Evolutionary conservation across 1,140 invertebrate genomes (phyloP).

Genomic region (Eubasilissa regina): DNA sequence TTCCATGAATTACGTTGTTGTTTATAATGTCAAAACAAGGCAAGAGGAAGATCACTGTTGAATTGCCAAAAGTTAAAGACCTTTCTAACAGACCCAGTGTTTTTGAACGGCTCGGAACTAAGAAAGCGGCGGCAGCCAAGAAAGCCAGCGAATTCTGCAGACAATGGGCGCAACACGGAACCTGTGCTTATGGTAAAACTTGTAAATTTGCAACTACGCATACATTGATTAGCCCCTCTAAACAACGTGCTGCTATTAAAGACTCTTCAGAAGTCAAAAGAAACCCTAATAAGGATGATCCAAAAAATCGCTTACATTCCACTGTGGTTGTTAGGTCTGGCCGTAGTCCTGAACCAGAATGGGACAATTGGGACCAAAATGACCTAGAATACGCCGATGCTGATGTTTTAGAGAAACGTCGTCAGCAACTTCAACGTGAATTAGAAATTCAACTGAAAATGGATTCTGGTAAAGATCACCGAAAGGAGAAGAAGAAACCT

Average conservation of each 20-base stretch:
- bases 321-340: conserved; percentile 77
- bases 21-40: conserved; percentile 82
- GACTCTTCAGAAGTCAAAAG: conserved; percentile 75
- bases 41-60: conserved; percentile 84
- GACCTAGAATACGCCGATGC: conserved; percentile 88
- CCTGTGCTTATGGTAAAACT: conserved; percentile 82
- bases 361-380: conserved; percentile 84
- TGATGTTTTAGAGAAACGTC: conserved; percentile 83
- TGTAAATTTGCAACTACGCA: conserved; percentile 84
- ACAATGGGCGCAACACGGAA: conserved; percentile 82
- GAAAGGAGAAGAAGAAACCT: conserved; percentile 79
- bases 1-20: conserved; percentile 54
- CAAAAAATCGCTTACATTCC: conserved; percentile 75
- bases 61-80: conserved; percentile 80
- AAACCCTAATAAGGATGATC: conserved; percentile 74
- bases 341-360: conserved; percentile 78
- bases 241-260: conserved; percentile 79
- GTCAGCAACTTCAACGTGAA: conserved; percentile 84
- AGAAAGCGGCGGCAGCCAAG: conserved; percentile 74
- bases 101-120: conserved; percentile 84
- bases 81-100: conserved; percentile 81
- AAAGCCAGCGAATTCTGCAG: conserved; percentile 78
- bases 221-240: conserved; percentile 82
- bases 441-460: conserved; percentile 83
- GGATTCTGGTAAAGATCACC: conserved; percentile 74